These are phyloP conservation scores for Timandra comae DNA, from an alignment of 2,888 invertebrate species.

Conservation along the genomic window DNA sequence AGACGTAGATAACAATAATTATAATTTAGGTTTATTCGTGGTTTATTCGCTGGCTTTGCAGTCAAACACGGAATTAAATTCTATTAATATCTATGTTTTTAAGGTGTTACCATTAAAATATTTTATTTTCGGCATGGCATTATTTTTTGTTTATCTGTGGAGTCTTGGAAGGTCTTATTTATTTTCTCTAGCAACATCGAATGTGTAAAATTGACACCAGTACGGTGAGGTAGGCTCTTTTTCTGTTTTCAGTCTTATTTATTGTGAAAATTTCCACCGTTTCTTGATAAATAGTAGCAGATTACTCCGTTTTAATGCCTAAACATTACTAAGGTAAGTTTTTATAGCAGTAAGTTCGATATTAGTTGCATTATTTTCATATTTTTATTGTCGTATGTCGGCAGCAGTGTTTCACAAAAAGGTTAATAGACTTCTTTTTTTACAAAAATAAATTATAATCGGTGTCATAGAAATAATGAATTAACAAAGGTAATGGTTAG, in stretches of 20 bases:
- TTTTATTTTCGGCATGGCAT: no score
- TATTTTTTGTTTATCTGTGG: no score
- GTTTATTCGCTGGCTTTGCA: no score
- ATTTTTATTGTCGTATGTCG: slow-evolving; percentile 49
- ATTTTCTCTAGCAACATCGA: slow-evolving; percentile 48
- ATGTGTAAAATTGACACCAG: slow-evolving; percentile 62
- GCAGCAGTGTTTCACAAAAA: slow-evolving; percentile 53
- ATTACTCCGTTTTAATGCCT: slow-evolving; percentile 67
- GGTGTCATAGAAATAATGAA: no score
- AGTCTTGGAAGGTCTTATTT: no score
- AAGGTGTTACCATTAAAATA: no score
- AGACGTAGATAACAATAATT: no score
- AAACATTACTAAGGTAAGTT: slow-evolving; percentile 67
- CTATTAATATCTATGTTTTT: no score
- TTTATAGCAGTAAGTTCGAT: slow-evolving; percentile 7
- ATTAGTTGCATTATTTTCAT: slow-evolving; percentile 17
- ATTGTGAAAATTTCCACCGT: slow-evolving; percentile 63
- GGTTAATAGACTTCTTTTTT: slow-evolving; percentile 45
- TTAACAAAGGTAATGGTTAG: no score
- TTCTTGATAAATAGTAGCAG: slow-evolving; percentile 53
- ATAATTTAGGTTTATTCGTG: no score
- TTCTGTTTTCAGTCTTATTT: slow-evolving; percentile 74
- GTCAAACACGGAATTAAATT: no score
- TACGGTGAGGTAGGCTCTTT: slow-evolving; percentile 75
- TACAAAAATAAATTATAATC: no score